phyloP scores from a whole-genome alignment of 37 sponge, comb jelly and placozoan species.

The Mnemiopsis leidyi region DNA sequence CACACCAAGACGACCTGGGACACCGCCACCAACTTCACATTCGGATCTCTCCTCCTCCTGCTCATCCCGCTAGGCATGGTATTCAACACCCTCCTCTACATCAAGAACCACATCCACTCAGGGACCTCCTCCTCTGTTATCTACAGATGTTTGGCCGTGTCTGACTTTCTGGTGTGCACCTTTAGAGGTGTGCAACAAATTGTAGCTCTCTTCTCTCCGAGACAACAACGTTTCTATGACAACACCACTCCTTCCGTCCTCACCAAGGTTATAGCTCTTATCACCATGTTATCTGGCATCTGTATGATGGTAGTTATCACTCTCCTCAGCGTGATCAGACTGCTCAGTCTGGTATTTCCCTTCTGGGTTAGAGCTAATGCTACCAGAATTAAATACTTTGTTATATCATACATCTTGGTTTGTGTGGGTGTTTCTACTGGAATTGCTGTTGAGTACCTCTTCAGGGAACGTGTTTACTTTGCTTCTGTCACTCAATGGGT shows the following conservation, averaged over 20 bases:
- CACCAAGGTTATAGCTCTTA: background rate
- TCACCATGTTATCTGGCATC: constrained; percentile 31
- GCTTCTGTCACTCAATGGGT: constrained; percentile 38
- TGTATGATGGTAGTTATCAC: constrained; percentile 45
- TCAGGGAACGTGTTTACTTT: background rate
- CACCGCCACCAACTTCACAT: background rate
- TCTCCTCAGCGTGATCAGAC: background rate
- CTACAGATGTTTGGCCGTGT: background rate
- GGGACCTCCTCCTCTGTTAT: background rate
- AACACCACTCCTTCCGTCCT: background rate
- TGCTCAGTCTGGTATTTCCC: background rate
- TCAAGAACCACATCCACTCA: constrained; percentile 32
- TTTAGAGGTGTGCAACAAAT: background rate
- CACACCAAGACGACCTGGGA: background rate
- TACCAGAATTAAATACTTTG: background rate
- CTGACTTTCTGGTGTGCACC: constrained; percentile 22
- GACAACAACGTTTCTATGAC: constrained; percentile 11
- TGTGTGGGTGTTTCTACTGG: background rate
- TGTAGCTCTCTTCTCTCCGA: background rate
- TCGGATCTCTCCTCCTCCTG: background rate
- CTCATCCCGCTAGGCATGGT: constrained; percentile 4
- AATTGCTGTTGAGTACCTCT: background rate
- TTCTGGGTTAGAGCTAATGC: background rate
- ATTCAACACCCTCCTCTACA: background rate
- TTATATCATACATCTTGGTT: background rate